Conservation (phyloP, 2,113 vertebrate species). For the Nanorana parkeri region DNA sequence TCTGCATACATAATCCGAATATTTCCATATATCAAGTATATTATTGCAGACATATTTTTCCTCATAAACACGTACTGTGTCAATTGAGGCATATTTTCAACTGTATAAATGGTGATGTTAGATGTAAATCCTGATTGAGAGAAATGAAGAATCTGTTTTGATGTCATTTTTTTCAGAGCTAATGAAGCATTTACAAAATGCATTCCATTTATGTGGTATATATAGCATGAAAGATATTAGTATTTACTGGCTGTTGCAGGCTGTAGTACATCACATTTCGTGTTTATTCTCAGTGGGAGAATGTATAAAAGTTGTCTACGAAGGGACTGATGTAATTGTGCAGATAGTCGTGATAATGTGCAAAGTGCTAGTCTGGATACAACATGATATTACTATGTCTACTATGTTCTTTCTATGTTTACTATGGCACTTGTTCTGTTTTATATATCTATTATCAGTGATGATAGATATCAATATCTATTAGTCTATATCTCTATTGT, state of each 20-base stretch:
- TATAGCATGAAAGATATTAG: background rate
- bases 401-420: too few species aligned
- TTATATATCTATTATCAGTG: too few species aligned
- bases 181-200: constrained; percentile 8
- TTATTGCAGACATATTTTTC: constrained; percentile 6
- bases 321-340: too few species aligned
- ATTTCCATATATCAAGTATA: constrained; percentile 4
- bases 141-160: constrained; percentile 7
- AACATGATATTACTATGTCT: too few species aligned
- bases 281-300: too few species aligned
- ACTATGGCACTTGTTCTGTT: too few species aligned
- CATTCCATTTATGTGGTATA: constrained; percentile 1
- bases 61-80: background rate
- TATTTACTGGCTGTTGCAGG: background rate
- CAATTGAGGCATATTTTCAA: background rate
- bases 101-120: background rate
- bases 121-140: constrained; percentile 8
- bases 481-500: too few species aligned
- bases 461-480: too few species aligned
- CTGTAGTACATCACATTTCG: background rate
- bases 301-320: too few species aligned
- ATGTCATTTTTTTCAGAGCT: background rate
- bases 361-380: too few species aligned
- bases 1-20: constrained; percentile 2
- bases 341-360: too few species aligned